These are phyloP conservation scores for Alosa alosa DNA, from an alignment of 2,113 vertebrate species.

Conservation along the genomic window DNA sequence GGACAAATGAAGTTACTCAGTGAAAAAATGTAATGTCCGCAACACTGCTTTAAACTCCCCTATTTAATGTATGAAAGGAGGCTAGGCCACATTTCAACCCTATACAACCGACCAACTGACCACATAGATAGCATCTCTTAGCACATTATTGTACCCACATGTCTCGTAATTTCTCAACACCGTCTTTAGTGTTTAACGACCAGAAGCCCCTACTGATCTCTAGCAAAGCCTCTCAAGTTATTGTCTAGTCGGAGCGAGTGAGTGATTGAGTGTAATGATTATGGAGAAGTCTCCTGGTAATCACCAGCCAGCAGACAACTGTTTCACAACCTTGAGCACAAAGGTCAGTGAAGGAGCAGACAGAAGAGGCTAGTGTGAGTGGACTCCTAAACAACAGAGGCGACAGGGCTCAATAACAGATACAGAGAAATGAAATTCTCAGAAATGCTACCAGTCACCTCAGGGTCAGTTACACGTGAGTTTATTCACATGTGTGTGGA, in stretches of 20 bases:
- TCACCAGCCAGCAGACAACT: slow-evolving; percentile 40
- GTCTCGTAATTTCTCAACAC: not conserved
- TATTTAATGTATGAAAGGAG: no score
- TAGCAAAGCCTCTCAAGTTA: slow-evolving; percentile 29
- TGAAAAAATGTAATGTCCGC: no score
- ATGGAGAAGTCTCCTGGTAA: slow-evolving; percentile 35
- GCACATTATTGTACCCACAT: not conserved
- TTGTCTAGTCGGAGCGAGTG: slow-evolving; percentile 52
- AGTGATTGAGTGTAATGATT: slow-evolving; percentile 54
- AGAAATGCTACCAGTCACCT: not conserved
- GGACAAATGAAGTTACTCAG: no score
- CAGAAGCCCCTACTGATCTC: not conserved
- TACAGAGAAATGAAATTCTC: not conserved
- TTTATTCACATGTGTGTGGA: not conserved
- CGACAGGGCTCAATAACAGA: not conserved
- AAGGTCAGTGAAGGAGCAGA: slow-evolving; percentile 44
- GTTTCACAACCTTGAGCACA: slow-evolving; percentile 48
- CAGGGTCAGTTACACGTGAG: not conserved
- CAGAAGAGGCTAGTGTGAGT: not conserved
- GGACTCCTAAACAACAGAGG: not conserved
- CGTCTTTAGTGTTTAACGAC: not conserved
- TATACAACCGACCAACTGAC: no score
- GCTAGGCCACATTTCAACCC: no score
- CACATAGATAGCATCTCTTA: no score
- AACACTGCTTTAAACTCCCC: no score